These are phyloP conservation scores for Tarsius wallacei DNA, from an alignment of 2,797 vertebrate genomes.

Conservation along the genomic window DNA sequence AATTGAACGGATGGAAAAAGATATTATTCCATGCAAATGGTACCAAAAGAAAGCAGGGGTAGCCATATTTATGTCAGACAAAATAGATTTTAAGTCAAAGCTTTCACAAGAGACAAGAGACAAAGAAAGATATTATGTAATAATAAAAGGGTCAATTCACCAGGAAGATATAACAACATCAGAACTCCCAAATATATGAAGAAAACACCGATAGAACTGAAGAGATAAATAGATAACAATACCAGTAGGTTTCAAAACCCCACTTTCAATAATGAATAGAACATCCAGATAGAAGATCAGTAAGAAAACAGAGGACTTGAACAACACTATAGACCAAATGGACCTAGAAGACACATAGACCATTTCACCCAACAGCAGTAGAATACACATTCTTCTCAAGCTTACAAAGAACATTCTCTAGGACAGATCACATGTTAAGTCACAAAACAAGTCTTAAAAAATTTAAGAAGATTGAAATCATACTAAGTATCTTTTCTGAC, in stretches of 20 bases:
- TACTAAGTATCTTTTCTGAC: neutral
- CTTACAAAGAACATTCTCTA: neutral
- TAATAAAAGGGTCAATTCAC: neutral
- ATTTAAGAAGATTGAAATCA: neutral
- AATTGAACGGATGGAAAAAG: neutral
- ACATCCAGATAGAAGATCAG: neutral
- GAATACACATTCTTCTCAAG: neutral
- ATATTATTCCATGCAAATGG: neutral
- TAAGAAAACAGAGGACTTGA: neutral
- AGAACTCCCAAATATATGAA: neutral
- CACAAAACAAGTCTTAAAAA: neutral
- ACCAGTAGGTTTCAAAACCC: neutral
- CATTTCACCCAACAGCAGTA: neutral
- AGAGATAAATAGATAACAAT: neutral
- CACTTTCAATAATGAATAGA: neutral
- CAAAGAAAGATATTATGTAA: conserved; percentile 6
- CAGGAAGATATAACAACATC: neutral
- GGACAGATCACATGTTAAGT: neutral
- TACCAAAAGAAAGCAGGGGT: neutral
- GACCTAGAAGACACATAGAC: neutral
- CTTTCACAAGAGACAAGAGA: conserved; percentile 37
- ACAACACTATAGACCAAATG: neutral
- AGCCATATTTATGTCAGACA: neutral
- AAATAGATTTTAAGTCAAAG: neutral
- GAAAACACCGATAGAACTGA: neutral